Percentiles rank a stretch among this genome's conserved stretches.
Conservation (phyloP, 1,140 invertebrate genomes). For the Nasonia giraulti region DNA sequence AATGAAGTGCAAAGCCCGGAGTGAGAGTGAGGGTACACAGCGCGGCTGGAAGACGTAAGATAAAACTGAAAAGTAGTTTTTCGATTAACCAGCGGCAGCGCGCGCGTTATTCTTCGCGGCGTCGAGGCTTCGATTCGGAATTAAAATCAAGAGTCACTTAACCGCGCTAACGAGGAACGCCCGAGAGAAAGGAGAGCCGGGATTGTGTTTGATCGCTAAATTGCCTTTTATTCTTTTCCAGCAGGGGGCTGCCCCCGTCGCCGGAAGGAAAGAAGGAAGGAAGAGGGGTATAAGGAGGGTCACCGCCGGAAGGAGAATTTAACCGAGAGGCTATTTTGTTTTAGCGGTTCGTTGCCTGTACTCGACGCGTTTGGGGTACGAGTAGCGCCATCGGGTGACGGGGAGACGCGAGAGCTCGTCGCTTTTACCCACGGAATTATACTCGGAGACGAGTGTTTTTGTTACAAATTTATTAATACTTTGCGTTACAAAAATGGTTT, state of each 20-base stretch:
- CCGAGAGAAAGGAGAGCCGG: neutral
- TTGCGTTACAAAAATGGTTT: conserved; percentile 26
- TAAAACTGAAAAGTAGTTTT: conserved; percentile 47
- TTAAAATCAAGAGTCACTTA: conserved; percentile 31
- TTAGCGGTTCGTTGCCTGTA: neutral
- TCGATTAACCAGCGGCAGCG: conserved; percentile 11
- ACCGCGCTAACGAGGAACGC: conserved; percentile 20
- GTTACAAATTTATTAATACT: conserved; percentile 22
- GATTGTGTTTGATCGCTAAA: conserved; percentile 46
- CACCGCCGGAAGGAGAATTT: conserved; percentile 1
- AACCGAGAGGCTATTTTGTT: conserved; percentile 25
- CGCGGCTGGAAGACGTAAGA: conserved; percentile 22
- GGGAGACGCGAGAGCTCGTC: neutral
- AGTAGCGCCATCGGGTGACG: conserved; percentile 32
- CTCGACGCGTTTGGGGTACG: neutral
- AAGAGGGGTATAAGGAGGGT: neutral
- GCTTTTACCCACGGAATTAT: conserved; percentile 17
- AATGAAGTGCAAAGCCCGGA: conserved; percentile 10
- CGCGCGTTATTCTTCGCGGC: neutral
- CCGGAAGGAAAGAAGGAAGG: too few relatives aligned
- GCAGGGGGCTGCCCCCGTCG: neutral
- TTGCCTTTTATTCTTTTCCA: conserved; percentile 48
- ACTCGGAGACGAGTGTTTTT: neutral
- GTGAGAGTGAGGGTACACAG: conserved; percentile 3
- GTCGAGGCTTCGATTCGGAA: conserved; percentile 13